A percentile compares a stretch with the other conserved stretches of the same genome.
These are phyloP conservation scores for Choloepus didactylus DNA, from an alignment of 2,797 vertebrate genomes.

Conservation along the genomic window DNA sequence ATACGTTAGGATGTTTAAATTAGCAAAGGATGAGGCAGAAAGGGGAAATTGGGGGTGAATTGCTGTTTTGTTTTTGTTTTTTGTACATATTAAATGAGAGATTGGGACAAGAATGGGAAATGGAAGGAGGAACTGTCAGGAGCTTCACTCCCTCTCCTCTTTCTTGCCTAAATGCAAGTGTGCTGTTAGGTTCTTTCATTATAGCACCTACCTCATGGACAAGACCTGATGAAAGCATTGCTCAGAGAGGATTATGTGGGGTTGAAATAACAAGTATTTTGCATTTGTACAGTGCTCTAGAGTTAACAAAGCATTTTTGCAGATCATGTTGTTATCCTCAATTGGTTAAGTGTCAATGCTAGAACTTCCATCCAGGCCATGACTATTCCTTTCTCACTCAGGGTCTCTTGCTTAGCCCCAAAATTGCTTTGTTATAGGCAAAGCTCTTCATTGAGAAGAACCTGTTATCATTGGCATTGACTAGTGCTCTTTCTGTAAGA, in stretches of 20 bases:
- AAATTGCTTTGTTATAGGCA: not conserved
- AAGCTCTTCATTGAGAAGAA: not conserved
- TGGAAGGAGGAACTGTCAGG: not conserved
- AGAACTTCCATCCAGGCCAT: not conserved
- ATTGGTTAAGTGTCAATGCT: not conserved
- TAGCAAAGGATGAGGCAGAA: not conserved
- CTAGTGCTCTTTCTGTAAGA: not conserved
- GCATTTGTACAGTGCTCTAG: not conserved
- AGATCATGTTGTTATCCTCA: not conserved
- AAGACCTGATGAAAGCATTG: not conserved
- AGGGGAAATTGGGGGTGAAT: not conserved
- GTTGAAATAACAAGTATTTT: not conserved
- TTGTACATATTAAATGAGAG: not conserved
- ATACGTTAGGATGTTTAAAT: not conserved
- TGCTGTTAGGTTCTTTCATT: not conserved
- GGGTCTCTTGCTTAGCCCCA: not conserved
- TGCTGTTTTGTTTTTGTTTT: conserved; percentile 67
- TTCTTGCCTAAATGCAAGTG: not conserved
- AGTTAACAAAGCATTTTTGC: not conserved
- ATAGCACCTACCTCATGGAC: not conserved
- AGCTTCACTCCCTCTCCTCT: not conserved
- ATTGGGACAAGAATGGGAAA: not conserved
- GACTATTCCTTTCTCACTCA: not conserved
- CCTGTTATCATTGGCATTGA: not conserved
- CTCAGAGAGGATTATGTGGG: not conserved